Evolutionary conservation across 2,113 vertebrate genomes (phyloP), one percentile per base, ranked within the genome.

Genomic region (Pterocles gutturalis): DNA sequence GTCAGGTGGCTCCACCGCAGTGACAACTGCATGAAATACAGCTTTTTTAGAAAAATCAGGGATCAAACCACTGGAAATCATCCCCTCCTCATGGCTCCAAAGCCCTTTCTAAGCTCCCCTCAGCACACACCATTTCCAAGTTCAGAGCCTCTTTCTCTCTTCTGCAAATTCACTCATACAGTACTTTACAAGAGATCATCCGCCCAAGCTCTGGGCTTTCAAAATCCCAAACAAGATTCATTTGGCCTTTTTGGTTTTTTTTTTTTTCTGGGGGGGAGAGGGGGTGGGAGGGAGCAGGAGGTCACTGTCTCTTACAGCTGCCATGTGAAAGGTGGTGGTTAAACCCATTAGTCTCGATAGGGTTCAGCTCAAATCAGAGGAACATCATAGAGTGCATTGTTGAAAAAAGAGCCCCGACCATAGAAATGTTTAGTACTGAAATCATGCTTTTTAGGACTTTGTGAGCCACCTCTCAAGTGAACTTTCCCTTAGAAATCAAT

Each of bases 401-500:
- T 46, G 43, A 43, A 72, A 65, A 79, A 73, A 82, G 6, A 85
- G 4, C 13, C 49, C 21, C 33, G n/a, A 31, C n/a, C 33, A 9
- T 13, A 60, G 67, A 94, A 90, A 70, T 61, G 18, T 67, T 92
- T 86, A 67, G 51, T 22, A 60, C 85, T 67, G 43, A 73, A 93
- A 55, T 77, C 19, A 93, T 17, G n/a, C 13, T 67, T 90, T 89
- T 90, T 43, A 78, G 71, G 51, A 83, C 51, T 75, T 55, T 92
- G 55, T 64, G 51, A 90, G 24, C 58, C 0, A 3, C 57, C 29
- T 17, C 85, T 93, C 71, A 70, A 87, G 80, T 71, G 67, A 95
- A 60, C 67, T 87, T 94, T 83, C 76, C 33, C 51, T 55, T 22
- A 55, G 34, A 89, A 95, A 92, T 96, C 93, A 64, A 94, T 84